Conservation (phyloP, 2,797 vertebrate genomes). For the Orestias chungarensis region DNA sequence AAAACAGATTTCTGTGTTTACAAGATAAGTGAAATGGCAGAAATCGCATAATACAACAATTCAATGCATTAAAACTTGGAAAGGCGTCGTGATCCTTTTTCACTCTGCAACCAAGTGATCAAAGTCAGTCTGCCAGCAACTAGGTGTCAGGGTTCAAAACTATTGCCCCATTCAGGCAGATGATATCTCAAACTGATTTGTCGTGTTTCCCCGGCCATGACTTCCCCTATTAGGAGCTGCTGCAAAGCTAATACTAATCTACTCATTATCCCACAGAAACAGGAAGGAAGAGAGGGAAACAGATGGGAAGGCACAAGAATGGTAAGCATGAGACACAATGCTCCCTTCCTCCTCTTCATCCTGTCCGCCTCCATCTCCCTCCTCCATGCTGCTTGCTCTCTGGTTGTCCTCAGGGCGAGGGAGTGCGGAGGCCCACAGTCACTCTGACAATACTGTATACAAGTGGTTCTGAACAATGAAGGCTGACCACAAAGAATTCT, state of each 20-base stretch:
- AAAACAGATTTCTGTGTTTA: background rate
- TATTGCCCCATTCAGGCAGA: conserved; percentile 71
- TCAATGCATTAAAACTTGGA: background rate
- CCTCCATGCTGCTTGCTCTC: conserved; percentile 52
- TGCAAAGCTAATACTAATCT: conserved; percentile 66
- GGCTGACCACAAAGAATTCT: conserved; percentile 86
- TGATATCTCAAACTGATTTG: conserved; percentile 73
- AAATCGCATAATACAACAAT: conserved; percentile 17
- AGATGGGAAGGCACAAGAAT: conserved; percentile 83
- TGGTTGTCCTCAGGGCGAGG: conserved; percentile 60
- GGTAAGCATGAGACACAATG: conserved; percentile 72
- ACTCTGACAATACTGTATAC: conserved; percentile 82
- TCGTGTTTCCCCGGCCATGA: conserved; percentile 66
- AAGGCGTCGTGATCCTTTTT: conserved; percentile 5
- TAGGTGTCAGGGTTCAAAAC: conserved; percentile 79
- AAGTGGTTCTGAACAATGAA: conserved; percentile 84
- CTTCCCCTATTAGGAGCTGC: conserved; percentile 73
- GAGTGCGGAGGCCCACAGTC: conserved; percentile 82
- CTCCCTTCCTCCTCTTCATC: conserved; percentile 63
- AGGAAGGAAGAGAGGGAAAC: conserved; percentile 90
- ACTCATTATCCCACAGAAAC: conserved; percentile 78
- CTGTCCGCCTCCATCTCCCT: conserved; percentile 63
- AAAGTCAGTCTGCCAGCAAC: conserved; percentile 60
- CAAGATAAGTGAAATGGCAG: background rate
- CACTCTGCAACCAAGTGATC: conserved; percentile 47